Percentiles rank a stretch among this genome's conserved stretches.
Evolutionary conservation across 2,888 invertebrate genomes (phyloP).

Genomic region (Tanypteryx hageni): DNA sequence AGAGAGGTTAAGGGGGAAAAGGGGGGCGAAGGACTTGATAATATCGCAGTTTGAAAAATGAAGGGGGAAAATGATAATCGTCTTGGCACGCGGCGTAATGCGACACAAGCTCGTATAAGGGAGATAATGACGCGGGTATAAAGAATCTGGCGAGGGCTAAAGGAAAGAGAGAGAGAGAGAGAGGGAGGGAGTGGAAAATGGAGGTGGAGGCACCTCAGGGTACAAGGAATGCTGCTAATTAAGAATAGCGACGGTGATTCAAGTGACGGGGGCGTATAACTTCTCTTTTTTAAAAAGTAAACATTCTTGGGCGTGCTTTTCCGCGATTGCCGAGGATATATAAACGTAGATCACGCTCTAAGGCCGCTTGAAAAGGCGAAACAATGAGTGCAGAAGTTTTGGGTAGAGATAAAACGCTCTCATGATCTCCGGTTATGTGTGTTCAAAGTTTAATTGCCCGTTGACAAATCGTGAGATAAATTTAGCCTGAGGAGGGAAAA

Average conservation of each 20-base stretch:
- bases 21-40: neutral
- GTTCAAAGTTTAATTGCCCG: slow-evolving; percentile 9
- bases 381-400: slow-evolving; percentile 1
- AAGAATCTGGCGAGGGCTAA: neutral
- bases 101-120: slow-evolving; percentile 28
- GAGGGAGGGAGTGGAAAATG: neutral
- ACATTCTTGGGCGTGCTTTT: slow-evolving; percentile 29
- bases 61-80: neutral
- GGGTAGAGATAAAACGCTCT: neutral
- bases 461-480: slow-evolving; percentile 3
- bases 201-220: neutral
- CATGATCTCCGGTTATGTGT: neutral
- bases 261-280: slow-evolving; percentile 25
- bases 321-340: slow-evolving; percentile 10
- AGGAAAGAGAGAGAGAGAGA: too few species aligned
- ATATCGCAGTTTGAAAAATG: neutral
- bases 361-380: neutral
- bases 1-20: neutral
- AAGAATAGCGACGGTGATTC: slow-evolving; percentile 48
- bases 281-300: slow-evolving; percentile 23
- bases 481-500: neutral
- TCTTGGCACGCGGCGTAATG: neutral
- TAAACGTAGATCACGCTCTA: neutral
- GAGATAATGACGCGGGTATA: slow-evolving; percentile 38
- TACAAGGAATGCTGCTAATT: slow-evolving; percentile 56